Conservation (phyloP, 1,140 invertebrate species). For the Apocrypta bakeri region DNA sequence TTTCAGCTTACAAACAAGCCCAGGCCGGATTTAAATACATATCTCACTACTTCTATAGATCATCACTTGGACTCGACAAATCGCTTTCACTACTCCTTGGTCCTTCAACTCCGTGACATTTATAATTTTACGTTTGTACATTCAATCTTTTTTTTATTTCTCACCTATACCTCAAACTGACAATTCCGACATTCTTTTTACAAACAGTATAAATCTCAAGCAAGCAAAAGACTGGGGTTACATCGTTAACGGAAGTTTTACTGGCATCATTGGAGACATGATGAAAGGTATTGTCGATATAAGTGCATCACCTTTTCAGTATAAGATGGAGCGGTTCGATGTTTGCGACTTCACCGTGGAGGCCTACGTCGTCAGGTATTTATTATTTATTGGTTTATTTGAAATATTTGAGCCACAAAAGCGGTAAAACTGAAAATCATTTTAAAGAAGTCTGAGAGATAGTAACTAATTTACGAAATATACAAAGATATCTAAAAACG, state of each 20-base stretch:
- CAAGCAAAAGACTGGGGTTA: slow-evolving; percentile 80
- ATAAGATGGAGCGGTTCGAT: slow-evolving; percentile 75
- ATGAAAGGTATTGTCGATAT: slow-evolving; percentile 77
- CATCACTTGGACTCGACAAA: slow-evolving; percentile 78
- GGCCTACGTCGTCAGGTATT: slow-evolving; percentile 77
- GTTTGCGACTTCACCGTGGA: slow-evolving; percentile 77
- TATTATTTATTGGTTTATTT: too few species aligned
- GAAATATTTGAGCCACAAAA: too few species aligned
- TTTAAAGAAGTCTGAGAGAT: too few species aligned
- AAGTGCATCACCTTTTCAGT: slow-evolving; percentile 77
- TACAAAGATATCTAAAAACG: too few species aligned
- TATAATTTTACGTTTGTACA: slow-evolving; percentile 78
- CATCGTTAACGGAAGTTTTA: slow-evolving; percentile 78
- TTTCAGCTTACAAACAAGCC: slow-evolving; percentile 64
- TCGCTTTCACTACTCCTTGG: slow-evolving; percentile 77
- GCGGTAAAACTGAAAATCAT: too few species aligned
- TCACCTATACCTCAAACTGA: not conserved
- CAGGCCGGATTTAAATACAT: slow-evolving; percentile 72
- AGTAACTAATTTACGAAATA: too few species aligned
- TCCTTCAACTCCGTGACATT: slow-evolving; percentile 77
- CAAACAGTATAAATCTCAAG: slow-evolving; percentile 74
- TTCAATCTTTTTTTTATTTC: not conserved
- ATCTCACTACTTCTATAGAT: slow-evolving; percentile 72
- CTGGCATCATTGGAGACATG: slow-evolving; percentile 80
- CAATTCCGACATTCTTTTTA: too few species aligned